Percentiles rank a stretch among this genome's conserved stretches.
phyloP scores from a whole-genome alignment of 1,140 invertebrate genomes.

The Sinella curviseta region DNA sequence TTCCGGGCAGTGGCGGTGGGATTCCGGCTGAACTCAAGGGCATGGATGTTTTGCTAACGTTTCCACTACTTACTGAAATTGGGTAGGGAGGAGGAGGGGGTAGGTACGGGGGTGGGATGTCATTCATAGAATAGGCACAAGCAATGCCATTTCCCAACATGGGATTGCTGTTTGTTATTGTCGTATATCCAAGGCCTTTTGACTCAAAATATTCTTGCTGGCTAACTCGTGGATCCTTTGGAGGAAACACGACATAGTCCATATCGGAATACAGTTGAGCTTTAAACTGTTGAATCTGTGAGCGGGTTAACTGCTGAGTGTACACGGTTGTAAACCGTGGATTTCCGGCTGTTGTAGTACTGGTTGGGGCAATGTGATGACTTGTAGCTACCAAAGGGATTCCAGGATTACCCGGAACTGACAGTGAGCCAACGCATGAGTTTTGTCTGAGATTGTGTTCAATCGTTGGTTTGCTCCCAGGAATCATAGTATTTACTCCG shows the following conservation, averaged over 20 bases:
- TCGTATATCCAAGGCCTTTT: slow-evolving; percentile 65
- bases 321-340: slow-evolving; percentile 59
- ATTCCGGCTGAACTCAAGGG: background rate
- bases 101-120: slow-evolving; percentile 60
- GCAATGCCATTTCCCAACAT: slow-evolving; percentile 54
- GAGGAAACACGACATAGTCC: slow-evolving; percentile 84
- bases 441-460: slow-evolving; percentile 2
- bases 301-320: slow-evolving; percentile 69
- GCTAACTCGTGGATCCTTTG: slow-evolving; percentile 82
- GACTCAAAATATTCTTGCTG: slow-evolving; percentile 86
- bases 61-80: slow-evolving; percentile 45
- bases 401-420: background rate
- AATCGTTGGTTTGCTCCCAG: background rate
- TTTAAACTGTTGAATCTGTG: slow-evolving; percentile 79
- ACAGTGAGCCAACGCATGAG: background rate
- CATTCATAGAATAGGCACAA: slow-evolving; percentile 30
- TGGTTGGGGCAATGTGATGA: slow-evolving; percentile 19
- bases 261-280: slow-evolving; percentile 84
- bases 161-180: slow-evolving; percentile 31
- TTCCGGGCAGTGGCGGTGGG: slow-evolving; percentile 12
- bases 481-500: background rate
- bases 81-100: slow-evolving; percentile 62
- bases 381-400: background rate
- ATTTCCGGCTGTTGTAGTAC: slow-evolving; percentile 53
- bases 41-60: background rate